Base-by-base conservation (phyloP, 2,888 invertebrate species). In the Netelia virgata region DNA sequence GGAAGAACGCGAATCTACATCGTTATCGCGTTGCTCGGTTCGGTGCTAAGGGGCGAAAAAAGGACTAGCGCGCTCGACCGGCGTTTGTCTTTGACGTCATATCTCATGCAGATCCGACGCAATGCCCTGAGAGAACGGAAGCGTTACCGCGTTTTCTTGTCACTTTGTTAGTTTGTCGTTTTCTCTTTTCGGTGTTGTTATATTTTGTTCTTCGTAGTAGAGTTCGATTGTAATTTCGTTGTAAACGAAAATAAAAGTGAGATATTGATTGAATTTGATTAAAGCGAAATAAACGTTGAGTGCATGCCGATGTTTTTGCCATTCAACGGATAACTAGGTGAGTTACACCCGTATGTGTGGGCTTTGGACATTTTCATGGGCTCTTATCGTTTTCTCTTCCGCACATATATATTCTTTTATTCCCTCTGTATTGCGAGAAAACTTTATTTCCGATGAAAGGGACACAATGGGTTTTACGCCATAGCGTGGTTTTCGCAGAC, bases 151-250 rank as follows among this genome's bases (percentile, higher is more conserved):
- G 57, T 66, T 76, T 77, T 68, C 68, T 59, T 68, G 50, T 69
- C 68, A 77, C n/a, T 68, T 77, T 69, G 59, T 77, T 47, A 23
- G 57, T 77, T 77, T 66, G 18, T 63, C 43, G 55, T 72, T 68
- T 66, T 10, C 18, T 57, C 47, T 57, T 73, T 72, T 72, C 55
- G 36, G n/a, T 68, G 53, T 59, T 74, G 14, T 41, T 50, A 23
- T 50, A 28, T 14, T 28, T 69, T 63, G n/a, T 18, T 28, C 6
- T 14, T 59, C 55, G n/a, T 16, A 43, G n/a, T 16, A 43, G 11
- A 6, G 43, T 68, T 14, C 11, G 6, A 5, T 74, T 1, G 28
- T 11, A 36, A 59, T 77, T 23, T 57, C n/a, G 14, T 3, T 23
- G 59, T 28, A 8, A 59, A 69, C 11, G 57, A 23, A 3, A 36